These are phyloP conservation scores for Dissostichus mawsoni DNA, from an alignment of 2,113 vertebrate genomes.

Conservation along the genomic window DNA sequence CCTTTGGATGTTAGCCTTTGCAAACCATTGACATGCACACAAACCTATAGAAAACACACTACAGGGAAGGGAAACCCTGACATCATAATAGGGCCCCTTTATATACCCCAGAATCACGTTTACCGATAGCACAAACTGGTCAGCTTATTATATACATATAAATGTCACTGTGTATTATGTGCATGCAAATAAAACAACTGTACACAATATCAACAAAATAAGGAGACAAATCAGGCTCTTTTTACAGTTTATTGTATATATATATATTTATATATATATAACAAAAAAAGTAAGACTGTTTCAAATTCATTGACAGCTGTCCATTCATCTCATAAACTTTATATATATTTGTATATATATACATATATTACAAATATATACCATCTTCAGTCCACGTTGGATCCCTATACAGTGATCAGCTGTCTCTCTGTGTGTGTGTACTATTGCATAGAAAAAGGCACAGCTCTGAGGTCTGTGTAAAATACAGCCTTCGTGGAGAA, in stretches of 20 bases:
- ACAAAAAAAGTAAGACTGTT: constrained; percentile 99
- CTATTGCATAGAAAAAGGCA: constrained; percentile 99
- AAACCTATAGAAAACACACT: neutral
- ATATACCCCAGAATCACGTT: too few relatives aligned
- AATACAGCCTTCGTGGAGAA: constrained; percentile 85
- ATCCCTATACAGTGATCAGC: constrained; percentile 91
- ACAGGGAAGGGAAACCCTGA: too few relatives aligned
- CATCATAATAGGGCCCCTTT: too few relatives aligned
- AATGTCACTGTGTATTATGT: neutral
- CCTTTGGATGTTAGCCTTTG: neutral
- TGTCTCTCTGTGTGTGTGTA: constrained; percentile 85
- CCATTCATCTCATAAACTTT: constrained; percentile 83
- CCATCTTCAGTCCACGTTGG: constrained; percentile 91
- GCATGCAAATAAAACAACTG: neutral
- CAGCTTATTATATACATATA: neutral
- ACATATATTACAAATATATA: constrained; percentile 64
- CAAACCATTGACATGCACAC: neutral
- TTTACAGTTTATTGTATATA: constrained; percentile 92
- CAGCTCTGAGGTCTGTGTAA: constrained; percentile 96
- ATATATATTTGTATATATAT: constrained; percentile 72
- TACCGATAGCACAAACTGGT: neutral
- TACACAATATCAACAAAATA: constrained; percentile 6
- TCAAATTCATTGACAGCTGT: constrained; percentile 95
- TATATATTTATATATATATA: constrained; percentile 88
- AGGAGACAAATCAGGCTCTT: constrained; percentile 52